Evolutionary conservation across 2,888 invertebrate genomes (phyloP).

Genomic region (Aricia artaxerxes): DNA sequence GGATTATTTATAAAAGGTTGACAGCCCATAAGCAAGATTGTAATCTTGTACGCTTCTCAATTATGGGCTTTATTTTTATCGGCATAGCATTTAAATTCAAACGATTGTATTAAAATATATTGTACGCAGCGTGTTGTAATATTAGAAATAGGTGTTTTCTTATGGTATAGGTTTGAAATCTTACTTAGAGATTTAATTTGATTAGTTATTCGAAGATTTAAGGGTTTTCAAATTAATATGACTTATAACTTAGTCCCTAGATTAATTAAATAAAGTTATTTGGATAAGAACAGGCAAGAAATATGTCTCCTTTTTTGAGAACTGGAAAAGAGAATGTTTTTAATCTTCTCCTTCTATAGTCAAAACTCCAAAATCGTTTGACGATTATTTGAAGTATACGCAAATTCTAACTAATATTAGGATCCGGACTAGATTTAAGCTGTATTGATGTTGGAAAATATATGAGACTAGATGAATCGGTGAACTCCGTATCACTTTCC

Average conservation of each 20-base stretch:
- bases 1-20: constrained; percentile 34
- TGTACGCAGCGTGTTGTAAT: background rate
- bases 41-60: constrained; percentile 17
- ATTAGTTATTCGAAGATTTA: background rate
- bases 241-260: background rate
- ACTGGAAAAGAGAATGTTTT: too few relatives aligned
- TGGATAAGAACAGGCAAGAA: background rate
- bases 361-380: too few relatives aligned
- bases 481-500: too few relatives aligned
- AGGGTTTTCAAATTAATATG: background rate
- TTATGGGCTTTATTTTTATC: background rate
- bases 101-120: background rate
- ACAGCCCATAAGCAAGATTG: constrained; percentile 32
- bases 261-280: background rate
- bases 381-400: too few relatives aligned
- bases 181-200: constrained; percentile 15
- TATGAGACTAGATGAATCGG: too few relatives aligned
- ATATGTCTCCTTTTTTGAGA: too few relatives aligned
- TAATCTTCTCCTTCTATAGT: too few relatives aligned
- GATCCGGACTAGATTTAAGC: too few relatives aligned
- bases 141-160: constrained; percentile 26
- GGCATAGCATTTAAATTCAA: background rate
- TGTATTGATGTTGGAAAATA: too few relatives aligned
- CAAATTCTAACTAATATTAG: too few relatives aligned
- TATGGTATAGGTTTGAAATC: constrained; percentile 27